Evolutionary conservation across 2,888 invertebrate species (phyloP).

Genomic region (Hypsopygia costalis): DNA sequence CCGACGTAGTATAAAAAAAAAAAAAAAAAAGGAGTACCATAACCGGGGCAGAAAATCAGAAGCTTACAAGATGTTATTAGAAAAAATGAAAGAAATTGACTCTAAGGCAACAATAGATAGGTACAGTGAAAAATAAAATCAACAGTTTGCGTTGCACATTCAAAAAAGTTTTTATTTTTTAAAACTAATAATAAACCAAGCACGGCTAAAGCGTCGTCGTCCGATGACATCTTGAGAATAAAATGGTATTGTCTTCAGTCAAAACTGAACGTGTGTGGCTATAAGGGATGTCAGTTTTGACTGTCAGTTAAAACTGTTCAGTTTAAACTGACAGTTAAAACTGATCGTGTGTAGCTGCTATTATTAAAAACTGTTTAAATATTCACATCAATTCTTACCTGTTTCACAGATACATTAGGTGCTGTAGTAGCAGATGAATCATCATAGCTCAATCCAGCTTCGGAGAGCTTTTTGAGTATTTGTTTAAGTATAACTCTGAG

Average conservation of each 20-base stretch:
- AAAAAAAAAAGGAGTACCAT: background rate
- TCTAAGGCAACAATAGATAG: slow-evolving; percentile 1
- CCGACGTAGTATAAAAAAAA: background rate
- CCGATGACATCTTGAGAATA: too few species aligned
- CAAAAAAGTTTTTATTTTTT: too few species aligned
- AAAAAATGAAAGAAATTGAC: slow-evolving; percentile 7
- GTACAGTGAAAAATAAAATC: slow-evolving; percentile 1
- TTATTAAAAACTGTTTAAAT: slow-evolving; percentile 8
- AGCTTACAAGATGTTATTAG: too few species aligned
- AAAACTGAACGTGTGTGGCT: too few species aligned
- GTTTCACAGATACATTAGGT: slow-evolving; percentile 69
- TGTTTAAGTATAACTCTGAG: slow-evolving; percentile 66
- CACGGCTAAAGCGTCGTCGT: too few species aligned
- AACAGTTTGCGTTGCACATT: too few species aligned
- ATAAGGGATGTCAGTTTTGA: too few species aligned
- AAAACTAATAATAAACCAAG: too few species aligned
- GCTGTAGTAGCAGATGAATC: slow-evolving; percentile 62
- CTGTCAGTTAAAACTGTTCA: too few species aligned
- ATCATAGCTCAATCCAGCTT: slow-evolving; percentile 64
- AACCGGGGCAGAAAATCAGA: background rate
- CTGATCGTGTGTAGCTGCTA: too few species aligned
- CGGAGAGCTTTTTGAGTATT: slow-evolving; percentile 71
- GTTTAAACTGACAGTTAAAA: too few species aligned
- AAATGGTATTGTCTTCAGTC: too few species aligned
- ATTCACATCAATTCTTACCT: slow-evolving; percentile 50